These are phyloP conservation scores for Sapajus apella DNA, from an alignment of 2,113 vertebrate genomes.

Conservation along the genomic window DNA sequence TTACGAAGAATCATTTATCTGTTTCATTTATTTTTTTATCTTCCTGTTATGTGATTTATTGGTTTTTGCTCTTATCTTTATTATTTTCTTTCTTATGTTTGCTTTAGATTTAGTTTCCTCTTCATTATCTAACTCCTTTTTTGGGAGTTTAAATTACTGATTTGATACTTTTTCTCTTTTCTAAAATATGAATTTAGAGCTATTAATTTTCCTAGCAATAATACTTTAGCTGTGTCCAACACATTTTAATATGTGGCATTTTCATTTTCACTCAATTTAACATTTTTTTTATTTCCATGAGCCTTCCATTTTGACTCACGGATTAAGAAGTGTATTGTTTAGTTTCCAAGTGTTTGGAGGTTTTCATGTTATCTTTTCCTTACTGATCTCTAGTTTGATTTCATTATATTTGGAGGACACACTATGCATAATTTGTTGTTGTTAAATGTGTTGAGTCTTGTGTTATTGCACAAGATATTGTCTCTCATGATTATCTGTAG, in stretches of 20 bases:
- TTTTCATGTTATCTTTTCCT: background rate
- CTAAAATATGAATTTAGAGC: background rate
- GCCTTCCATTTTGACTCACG: background rate
- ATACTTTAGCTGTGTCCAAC: background rate
- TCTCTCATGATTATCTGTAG: background rate
- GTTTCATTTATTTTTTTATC: background rate
- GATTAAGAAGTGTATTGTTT: background rate
- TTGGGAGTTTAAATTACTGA: background rate
- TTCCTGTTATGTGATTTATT: background rate
- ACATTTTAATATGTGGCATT: background rate
- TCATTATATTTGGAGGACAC: background rate
- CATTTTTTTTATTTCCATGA: background rate
- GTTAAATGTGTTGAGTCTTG: background rate
- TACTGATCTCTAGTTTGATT: background rate
- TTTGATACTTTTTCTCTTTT: background rate
- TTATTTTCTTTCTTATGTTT: background rate
- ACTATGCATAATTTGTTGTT: background rate
- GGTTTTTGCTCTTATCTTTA: background rate
- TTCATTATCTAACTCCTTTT: background rate
- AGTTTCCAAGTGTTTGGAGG: background rate
- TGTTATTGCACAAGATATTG: background rate
- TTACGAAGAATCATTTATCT: background rate
- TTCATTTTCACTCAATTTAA: background rate
- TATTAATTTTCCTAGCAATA: background rate
- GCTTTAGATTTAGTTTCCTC: background rate